Conservation (phyloP, 2,888 invertebrate species). For the Dicranocentrus wangi region DNA sequence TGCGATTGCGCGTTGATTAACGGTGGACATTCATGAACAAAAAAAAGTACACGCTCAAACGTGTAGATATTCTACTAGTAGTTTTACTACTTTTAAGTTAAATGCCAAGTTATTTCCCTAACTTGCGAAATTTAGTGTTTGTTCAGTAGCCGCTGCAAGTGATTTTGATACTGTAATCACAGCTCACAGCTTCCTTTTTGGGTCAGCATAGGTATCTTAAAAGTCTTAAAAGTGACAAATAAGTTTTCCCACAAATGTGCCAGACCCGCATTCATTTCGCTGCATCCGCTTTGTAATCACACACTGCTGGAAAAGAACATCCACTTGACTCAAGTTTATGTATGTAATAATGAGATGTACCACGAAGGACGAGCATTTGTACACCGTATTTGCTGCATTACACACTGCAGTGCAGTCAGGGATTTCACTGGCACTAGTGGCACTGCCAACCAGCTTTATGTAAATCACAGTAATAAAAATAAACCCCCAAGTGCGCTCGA, state of each 20-base stretch:
- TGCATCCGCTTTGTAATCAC: no score
- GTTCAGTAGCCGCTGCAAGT: neutral
- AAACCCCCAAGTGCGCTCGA: constrained; percentile 53
- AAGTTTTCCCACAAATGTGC: no score
- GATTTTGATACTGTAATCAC: no score
- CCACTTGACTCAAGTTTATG: no score
- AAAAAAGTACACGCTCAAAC: no score
- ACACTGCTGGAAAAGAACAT: no score
- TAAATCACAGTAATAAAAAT: constrained; percentile 51
- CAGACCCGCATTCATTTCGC: no score
- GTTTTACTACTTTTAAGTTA: neutral
- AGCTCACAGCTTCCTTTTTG: no score
- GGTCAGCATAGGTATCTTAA: no score
- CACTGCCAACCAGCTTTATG: neutral
- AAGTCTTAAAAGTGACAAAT: no score
- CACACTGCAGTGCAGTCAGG: constrained; percentile 8
- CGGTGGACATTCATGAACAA: constrained; percentile 20
- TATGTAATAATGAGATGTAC: neutral
- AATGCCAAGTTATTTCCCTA: neutral
- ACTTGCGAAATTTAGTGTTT: neutral
- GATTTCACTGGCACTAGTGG: no score
- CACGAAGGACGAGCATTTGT: no score
- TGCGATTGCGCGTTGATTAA: constrained; percentile 25
- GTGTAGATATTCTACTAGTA: neutral
- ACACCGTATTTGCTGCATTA: constrained; percentile 9